Base-by-base conservation (phyloP, 2,888 invertebrate species). In the Parnassius apollo region DNA sequence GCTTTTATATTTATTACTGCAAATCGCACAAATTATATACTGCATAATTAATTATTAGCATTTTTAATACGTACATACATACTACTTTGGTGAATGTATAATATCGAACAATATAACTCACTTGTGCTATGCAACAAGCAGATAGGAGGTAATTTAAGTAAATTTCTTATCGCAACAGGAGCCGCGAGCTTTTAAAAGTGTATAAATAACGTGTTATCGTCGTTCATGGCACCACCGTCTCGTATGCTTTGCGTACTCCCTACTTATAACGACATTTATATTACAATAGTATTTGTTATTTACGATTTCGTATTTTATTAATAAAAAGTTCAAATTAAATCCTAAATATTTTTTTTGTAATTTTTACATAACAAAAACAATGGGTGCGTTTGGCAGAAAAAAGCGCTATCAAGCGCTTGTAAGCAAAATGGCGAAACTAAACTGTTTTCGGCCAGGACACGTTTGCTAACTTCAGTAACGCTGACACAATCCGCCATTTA, bases 131-230 rank as follows among this genome's bases (percentile, higher is more conserved):
- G 55, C 45, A 51, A 51, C 59, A 13, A 25, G 55, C 42, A 59
- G 63, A 64, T 64, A 59, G 52, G 48, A 57, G 59, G 63, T 59
- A 64, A 64, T 64, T 64, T 64, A 59, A 76, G 77, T 80, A 80
- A 82, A 82, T 78, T 78, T 73, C 80, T 82, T 83, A 86, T 84
- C 83, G 75, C 75, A 62, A 68, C 77, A 74, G 80, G 78, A 76
- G 80, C 74, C 70, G 72, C 73, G 76, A 75, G 80, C 74, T 80
- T 79, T 78, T 73, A 76, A 80, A 78, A 78, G 75, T 75, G 67
- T 79, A 79, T 82, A 81, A 82, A 83, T 82, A 80, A 78, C 67
- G 66, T 70, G 75, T 76, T 82, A 82, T 80, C 78, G 72, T 66
- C 63, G 61, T 65, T 61, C 25, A 57, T 53, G 55, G 71, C 72